Percentiles rank a stretch among this genome's conserved stretches.
These are phyloP conservation scores for Hyalella azteca DNA, from an alignment of 2,888 invertebrate species.

Conservation along the genomic window DNA sequence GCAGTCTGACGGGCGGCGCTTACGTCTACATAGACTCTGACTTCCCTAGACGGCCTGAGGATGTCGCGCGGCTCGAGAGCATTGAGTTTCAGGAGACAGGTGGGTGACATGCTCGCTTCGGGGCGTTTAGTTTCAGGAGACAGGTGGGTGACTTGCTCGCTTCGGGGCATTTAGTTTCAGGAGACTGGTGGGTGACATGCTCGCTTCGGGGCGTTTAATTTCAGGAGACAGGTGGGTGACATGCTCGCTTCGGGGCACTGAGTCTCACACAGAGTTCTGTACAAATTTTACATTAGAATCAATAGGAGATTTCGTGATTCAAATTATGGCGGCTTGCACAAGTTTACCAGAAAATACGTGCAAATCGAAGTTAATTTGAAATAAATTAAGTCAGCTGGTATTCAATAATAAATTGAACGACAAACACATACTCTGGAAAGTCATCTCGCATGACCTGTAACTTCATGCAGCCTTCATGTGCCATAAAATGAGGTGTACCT, in stretches of 20 bases:
- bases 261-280: too few species aligned
- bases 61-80: slow-evolving; percentile 68
- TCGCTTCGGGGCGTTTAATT: slow-evolving; percentile 67
- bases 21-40: slow-evolving; percentile 69
- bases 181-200: slow-evolving; percentile 64
- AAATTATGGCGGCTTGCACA: too few species aligned
- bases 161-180: slow-evolving; percentile 67
- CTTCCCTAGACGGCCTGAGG: slow-evolving; percentile 68
- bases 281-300: too few species aligned
- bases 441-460: too few species aligned
- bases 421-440: too few species aligned
- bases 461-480: too few species aligned
- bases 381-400: not conserved
- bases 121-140: slow-evolving; percentile 67
- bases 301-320: too few species aligned
- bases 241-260: too few species aligned
- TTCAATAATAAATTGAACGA: too few species aligned
- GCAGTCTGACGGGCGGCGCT: slow-evolving; percentile 66
- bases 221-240: slow-evolving; percentile 64
- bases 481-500: too few species aligned
- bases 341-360: too few species aligned
- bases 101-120: slow-evolving; percentile 65
- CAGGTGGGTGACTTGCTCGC: slow-evolving; percentile 63
- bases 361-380: not conserved
- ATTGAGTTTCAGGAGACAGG: slow-evolving; percentile 66